Base-by-base conservation (phyloP, 2,113 vertebrate species). In the Aramus guarauna region DNA sequence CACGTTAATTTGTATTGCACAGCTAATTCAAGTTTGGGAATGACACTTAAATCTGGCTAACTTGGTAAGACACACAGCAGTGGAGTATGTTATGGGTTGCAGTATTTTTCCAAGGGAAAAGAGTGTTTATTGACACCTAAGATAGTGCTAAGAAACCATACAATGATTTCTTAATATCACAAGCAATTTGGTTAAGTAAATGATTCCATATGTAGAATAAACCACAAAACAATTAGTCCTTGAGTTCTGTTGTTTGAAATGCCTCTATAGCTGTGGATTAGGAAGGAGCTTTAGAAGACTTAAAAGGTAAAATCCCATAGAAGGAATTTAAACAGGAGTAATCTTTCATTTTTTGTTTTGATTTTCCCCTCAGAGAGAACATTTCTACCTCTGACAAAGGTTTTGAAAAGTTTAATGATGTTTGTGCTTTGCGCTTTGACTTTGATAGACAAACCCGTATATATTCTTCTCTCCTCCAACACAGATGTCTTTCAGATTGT, bases 221-320 rank as follows among this genome's bases (percentile, higher is more conserved):
- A 67, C 36, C 21, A 56, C 43, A 78, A 68, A 91, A 39, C 34
- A 10, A 76, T 43, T 75, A 68, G 27, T 60, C 52, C 37, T 83
- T 81, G 23, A 77, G 30, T 81, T 73, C 56, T 72, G 23, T 29
- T 90, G 9, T 67, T 87, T 78, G 56, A 92, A 92, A 75, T 84
- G 36, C 18, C 32, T 52, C 30, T 48, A 4, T 81, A 56, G 30
- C 43, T 89, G 56, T 87, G 76, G 48, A 37, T 95, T 84, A 68
- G 41, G 58, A 91, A 75, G 43, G 43, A 75, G 11, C 29, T 81
- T 72, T 81, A 72, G 67, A 66, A 91, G 47, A 72, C 48, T 75
- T 80, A 68, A 60, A 90, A 73, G 47, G 36, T 73, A 85, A 86
- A 94, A 89, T 81, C 56, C 47, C 37, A 48, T 68, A 60, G 64